Conservation (phyloP, 1,140 invertebrate species). For the Anastrepha obliqua region DNA sequence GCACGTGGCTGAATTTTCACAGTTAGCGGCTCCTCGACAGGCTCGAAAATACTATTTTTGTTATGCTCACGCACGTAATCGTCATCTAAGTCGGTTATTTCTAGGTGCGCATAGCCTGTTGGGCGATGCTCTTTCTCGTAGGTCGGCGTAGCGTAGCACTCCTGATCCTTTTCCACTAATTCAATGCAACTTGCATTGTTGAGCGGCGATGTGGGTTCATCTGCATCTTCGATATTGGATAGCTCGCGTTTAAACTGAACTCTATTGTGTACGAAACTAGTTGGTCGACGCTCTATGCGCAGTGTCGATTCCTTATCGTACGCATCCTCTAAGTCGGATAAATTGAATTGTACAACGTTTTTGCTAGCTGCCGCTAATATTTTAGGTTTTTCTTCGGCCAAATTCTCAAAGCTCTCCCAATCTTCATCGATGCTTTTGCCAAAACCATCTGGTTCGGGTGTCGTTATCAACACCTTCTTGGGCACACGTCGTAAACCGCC, state of each 20-base stretch:
- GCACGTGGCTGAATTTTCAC: constrained; percentile 18
- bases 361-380: background rate
- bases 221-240: constrained; percentile 37
- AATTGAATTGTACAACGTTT: constrained; percentile 21
- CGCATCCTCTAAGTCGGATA: constrained; percentile 34
- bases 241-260: background rate
- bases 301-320: constrained; percentile 2
- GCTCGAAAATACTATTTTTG: constrained; percentile 38
- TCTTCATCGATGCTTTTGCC: constrained; percentile 71
- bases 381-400: constrained; percentile 52
- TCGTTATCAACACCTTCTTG: background rate
- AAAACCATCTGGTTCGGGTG: constrained; percentile 62
- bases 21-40: constrained; percentile 9
- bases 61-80: constrained; percentile 36
- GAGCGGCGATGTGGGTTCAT: background rate
- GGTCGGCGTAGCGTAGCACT: background rate
- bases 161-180: background rate
- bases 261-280: constrained; percentile 7
- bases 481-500: background rate
- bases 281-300: background rate
- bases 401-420: constrained; percentile 69
- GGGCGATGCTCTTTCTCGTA: background rate
- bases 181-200: background rate
- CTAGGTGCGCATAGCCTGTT: background rate
- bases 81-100: constrained; percentile 31